Evolutionary conservation across 2,797 vertebrate genomes (phyloP).

Genomic region (Manis crassicaudata): DNA sequence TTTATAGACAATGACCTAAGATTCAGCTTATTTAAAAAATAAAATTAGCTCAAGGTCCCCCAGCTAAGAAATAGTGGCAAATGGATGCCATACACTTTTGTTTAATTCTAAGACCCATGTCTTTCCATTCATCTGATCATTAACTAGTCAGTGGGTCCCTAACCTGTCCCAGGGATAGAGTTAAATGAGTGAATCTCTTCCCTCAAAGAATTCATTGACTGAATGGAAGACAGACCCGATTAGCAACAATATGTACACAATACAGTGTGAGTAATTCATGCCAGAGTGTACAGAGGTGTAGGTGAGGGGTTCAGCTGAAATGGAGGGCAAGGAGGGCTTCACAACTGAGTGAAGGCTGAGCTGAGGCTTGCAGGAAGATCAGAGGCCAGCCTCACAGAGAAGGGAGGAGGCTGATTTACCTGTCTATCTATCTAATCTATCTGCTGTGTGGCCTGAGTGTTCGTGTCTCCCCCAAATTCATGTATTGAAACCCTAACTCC

Average conservation of each 20-base stretch:
- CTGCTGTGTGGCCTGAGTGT: not conserved
- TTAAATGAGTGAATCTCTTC: not conserved
- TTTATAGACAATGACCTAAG: not conserved
- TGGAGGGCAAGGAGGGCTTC: not conserved
- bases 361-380: not conserved
- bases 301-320: not conserved
- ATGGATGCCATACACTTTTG: not conserved
- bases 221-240: not conserved
- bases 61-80: not conserved
- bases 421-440: not conserved
- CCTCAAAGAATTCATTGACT: not conserved
- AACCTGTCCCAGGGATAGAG: not conserved
- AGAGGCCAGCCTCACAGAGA: not conserved
- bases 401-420: not conserved
- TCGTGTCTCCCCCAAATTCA: not conserved
- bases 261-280: not conserved
- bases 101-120: not conserved
- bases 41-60: constrained; percentile 19
- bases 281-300: not conserved
- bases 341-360: not conserved
- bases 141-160: not conserved
- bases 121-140: not conserved
- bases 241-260: not conserved
- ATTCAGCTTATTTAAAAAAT: constrained; percentile 10
- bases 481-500: not conserved